A percentile compares a stretch with the other conserved stretches of the same genome.
phyloP scores from a whole-genome alignment of 2,888 invertebrate species.

The Heterodera filipjevi region DNA sequence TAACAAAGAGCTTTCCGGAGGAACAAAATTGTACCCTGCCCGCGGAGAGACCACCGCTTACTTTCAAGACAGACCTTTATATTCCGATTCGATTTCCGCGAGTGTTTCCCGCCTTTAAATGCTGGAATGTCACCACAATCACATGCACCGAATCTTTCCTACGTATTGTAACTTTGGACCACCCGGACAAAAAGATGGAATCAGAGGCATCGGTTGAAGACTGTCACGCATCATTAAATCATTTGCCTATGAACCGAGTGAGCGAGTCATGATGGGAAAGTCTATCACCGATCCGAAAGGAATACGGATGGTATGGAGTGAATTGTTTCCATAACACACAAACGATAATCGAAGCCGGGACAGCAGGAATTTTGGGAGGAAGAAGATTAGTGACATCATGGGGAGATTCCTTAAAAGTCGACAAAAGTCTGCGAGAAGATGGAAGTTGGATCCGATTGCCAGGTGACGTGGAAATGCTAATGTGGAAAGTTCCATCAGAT shows the following conservation, averaged over 20 bases:
- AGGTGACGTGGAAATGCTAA: background rate
- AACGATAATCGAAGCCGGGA: too few species aligned
- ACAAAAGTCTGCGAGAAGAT: too few species aligned
- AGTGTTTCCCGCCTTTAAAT: background rate
- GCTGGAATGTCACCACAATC: background rate
- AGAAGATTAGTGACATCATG: too few species aligned
- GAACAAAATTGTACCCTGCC: background rate
- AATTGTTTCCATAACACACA: too few species aligned
- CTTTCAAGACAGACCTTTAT: background rate
- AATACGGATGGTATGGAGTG: background rate
- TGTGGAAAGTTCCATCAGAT: background rate
- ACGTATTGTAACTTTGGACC: background rate
- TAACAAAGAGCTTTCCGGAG: background rate
- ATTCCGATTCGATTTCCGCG: background rate
- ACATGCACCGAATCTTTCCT: background rate
- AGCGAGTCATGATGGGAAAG: background rate
- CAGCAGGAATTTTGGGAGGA: too few species aligned
- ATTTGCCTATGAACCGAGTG: background rate
- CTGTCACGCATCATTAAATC: background rate
- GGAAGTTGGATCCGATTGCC: background rate
- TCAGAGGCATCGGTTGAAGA: background rate
- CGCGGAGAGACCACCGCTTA: background rate
- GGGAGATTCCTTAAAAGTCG: background rate
- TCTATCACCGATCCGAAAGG: background rate
- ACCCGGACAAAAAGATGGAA: background rate